These are phyloP conservation scores for Penelope pileata DNA, from an alignment of 2,113 vertebrate genomes.

Conservation along the genomic window DNA sequence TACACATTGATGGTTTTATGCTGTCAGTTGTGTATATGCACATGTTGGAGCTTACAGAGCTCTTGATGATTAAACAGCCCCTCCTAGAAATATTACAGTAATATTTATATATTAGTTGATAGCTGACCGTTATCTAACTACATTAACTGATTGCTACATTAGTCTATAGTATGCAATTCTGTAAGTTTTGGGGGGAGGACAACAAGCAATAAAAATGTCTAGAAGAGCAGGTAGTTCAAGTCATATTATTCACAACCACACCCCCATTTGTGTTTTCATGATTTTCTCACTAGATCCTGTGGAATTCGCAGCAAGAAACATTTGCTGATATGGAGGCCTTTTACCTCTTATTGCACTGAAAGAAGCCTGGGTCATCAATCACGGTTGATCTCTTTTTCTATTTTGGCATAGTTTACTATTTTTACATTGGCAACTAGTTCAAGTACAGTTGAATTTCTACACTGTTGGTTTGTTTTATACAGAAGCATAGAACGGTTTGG, in stretches of 20 bases:
- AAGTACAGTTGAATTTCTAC: constrained; percentile 59
- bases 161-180: constrained; percentile 41
- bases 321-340: neutral
- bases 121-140: neutral
- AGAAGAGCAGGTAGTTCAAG: neutral
- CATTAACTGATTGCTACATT: constrained; percentile 21
- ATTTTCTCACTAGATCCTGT: constrained; percentile 2
- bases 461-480: constrained; percentile 30
- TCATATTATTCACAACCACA: neutral
- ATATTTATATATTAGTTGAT: neutral
- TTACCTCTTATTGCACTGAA: neutral
- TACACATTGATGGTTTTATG: neutral
- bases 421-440: constrained; percentile 58
- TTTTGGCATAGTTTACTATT: constrained; percentile 45
- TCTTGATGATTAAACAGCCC: neutral
- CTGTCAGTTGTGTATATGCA: constrained; percentile 35
- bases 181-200: neutral
- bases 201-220: constrained; percentile 5
- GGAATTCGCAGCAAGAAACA: constrained; percentile 31
- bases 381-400: neutral
- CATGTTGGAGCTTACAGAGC: constrained; percentile 3
- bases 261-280: neutral
- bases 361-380: neutral
- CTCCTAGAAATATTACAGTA: constrained; percentile 30
- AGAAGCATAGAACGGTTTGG: neutral